Evolutionary conservation across 2,113 vertebrate genomes (phyloP), one percentile per base, ranked within the genome.

Genomic region (Stegastes partitus): DNA sequence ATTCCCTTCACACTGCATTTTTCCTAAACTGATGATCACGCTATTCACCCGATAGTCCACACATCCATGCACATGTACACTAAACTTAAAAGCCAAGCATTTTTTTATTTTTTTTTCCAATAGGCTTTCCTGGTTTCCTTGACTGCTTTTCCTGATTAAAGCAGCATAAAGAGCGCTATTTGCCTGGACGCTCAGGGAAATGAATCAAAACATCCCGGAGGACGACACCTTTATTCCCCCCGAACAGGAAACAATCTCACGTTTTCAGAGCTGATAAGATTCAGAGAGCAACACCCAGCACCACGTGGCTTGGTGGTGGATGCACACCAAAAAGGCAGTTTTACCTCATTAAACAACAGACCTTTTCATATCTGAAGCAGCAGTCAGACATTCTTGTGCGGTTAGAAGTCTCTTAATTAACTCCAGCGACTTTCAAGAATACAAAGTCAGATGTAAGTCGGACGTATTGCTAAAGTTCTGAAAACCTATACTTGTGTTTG

Each of bases 221-320:
- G 74, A 87, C 18, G 74, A 88, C 82, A 85, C 81, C 80, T 90
- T 87, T 84, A 88, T 66, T 83, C 71, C 76, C 80, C 16, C 18
- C 4, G 31, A 2, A 34, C 67, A 47, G 88, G 72, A 89, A 89
- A 88, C 64, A 62, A 67, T 53, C 62, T 66, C 75, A 57, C 72
- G 54, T 88, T 89, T 90, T 76, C 64, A 66, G 68, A 50, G 73
- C 70, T 57, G 80, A 90, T 81, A 84, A 74, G 79, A 86, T 78
- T 88, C 62, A 66, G 53, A 73, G 56, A 71, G 74, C 19, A 49
- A 68, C 81, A 65, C 57, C 47, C 68, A 11, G 59, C 4, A 54
- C 53, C 56, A 57, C 68, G 61, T 56, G 69, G 55, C 61, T 45
- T 18, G 42, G 78, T 15, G 16, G 50, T 7, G 62, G 64, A 74